Evolutionary conservation across 2,113 vertebrate species (phyloP).

Genomic region (Butorides virescens): DNA sequence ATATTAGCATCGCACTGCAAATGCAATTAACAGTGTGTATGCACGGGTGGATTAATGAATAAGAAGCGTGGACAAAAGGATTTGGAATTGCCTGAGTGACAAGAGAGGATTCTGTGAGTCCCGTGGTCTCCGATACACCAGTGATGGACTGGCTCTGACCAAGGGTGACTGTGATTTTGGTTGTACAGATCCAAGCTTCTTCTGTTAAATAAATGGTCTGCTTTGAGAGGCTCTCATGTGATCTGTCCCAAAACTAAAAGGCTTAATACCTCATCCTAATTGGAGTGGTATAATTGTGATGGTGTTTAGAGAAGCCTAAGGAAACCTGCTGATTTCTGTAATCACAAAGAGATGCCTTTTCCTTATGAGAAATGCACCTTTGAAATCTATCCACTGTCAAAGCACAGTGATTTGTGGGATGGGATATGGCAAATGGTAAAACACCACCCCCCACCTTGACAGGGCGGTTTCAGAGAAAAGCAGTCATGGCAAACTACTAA

Average conservation of each 20-base stretch:
- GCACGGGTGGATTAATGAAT: constrained; percentile 11
- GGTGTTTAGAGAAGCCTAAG: background rate
- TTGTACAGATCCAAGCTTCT: background rate
- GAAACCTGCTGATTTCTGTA: background rate
- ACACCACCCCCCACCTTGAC: background rate
- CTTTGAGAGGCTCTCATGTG: background rate
- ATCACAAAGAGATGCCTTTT: background rate
- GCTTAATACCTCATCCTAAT: background rate
- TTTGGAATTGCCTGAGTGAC: background rate
- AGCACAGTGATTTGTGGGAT: background rate
- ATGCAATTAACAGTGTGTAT: constrained; percentile 31
- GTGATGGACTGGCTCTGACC: constrained; percentile 10
- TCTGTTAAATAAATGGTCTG: background rate
- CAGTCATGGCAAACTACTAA: background rate
- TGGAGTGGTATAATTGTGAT: background rate
- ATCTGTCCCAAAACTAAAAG: constrained; percentile 1
- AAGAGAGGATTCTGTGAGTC: constrained; percentile 2
- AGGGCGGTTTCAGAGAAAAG: background rate
- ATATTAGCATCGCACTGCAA: background rate
- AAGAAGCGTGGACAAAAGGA: constrained; percentile 2
- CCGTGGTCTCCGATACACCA: background rate
- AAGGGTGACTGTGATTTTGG: background rate
- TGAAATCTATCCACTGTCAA: background rate
- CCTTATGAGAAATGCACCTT: background rate
- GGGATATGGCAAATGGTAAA: background rate